Evolutionary conservation across 1,140 invertebrate species (phyloP), one percentile per base, ranked within the genome.

Genomic region (Scylla paramamosain): DNA sequence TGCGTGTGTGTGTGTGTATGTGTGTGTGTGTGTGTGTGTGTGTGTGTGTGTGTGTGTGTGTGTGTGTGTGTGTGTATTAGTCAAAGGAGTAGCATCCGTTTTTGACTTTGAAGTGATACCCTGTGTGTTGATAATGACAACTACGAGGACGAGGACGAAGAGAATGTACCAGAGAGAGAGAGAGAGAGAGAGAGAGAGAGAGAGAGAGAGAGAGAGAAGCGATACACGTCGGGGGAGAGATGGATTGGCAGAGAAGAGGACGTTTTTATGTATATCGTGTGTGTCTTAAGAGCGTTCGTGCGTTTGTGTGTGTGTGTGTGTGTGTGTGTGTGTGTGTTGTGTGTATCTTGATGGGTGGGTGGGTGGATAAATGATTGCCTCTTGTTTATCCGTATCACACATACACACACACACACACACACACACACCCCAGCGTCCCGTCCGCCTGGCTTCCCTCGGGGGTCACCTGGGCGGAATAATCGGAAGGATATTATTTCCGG

Each of bases 151-250:
- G 20, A 59, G 12, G 52, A 59, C 12, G 52, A 59, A 20, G 52
- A 12, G 52, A 20, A 12, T 12, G 52, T 39, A 39, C 39, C 39
- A 39, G 52, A 59, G 52, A 59, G 20, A 20, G 83, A 84, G 83
- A 12, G n/a, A n/a, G 28, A 84, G 83, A 82, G 83, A 84, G 83
- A 84, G 83, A 84, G 83, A 84, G 83, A 84, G 83, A 84, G 83
- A 84, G 28, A 84, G 83, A 82, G 83, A 84, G 83, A 84, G 83
- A 84, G 83, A 84, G 83, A 84, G 83, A 84, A 84, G 39, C 39
- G 39, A 39, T 39, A 39, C 39, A 39, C 39, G 39, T 39, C 39
- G 39, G 39, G 8, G 28, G 77, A 82, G 77, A 82, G 77, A 82
- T 20, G 28, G 77, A 84, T 32, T 28, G n/a, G 83, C 4, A 84